These are phyloP conservation scores for Oreochromis spilurus DNA, from an alignment of 2,113 vertebrate species.

Conservation along the genomic window DNA sequence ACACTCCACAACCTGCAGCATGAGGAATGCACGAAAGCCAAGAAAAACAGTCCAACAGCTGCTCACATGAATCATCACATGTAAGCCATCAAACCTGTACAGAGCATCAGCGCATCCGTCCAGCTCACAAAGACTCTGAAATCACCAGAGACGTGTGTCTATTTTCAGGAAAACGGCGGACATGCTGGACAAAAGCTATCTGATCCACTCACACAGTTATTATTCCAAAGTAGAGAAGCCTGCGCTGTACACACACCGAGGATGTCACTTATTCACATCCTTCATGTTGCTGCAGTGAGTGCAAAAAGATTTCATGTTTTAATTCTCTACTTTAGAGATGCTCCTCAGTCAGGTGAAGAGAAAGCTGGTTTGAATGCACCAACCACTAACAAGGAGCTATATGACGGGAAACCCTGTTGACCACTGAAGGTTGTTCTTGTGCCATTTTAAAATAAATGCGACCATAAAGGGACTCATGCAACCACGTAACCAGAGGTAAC, in stretches of 20 bases:
- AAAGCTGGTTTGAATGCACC: neutral
- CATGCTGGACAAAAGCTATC: neutral
- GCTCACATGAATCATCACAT: neutral
- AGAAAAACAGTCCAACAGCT: neutral
- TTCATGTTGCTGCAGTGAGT: neutral
- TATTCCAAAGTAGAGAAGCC: neutral
- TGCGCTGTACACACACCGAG: neutral
- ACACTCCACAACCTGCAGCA: neutral
- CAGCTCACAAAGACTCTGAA: neutral
- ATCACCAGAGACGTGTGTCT: neutral
- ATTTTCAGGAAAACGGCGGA: neutral
- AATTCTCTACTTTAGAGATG: neutral
- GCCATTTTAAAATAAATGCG: neutral
- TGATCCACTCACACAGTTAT: neutral
- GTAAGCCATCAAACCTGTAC: neutral
- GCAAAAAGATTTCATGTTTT: neutral
- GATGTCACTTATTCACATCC: neutral
- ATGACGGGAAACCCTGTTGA: rapidly evolving
- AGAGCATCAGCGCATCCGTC: rapidly evolving
- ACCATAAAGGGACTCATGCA: neutral
- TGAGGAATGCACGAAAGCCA: neutral
- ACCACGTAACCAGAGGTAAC: neutral
- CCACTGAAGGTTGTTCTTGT: neutral
- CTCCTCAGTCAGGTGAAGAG: rapidly evolving
- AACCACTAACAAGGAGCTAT: neutral